Base-by-base conservation (phyloP, 2,113 vertebrate species). In the Myxocyprinus asiaticus region DNA sequence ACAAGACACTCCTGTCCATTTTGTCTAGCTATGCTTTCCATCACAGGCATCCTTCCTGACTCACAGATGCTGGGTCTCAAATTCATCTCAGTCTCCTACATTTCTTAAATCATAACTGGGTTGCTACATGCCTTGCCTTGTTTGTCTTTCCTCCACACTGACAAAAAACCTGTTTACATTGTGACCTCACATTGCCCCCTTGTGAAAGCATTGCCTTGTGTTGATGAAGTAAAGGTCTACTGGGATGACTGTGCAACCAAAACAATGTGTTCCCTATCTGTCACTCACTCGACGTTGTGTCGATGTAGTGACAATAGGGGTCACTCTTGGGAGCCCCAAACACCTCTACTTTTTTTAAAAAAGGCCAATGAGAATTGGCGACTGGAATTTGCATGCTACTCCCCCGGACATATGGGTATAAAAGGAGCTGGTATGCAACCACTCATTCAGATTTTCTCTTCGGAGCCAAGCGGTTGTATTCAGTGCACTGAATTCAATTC, bases 1-100 rank as follows among this genome's bases (percentile, higher is more conserved):
- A 22, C 47, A 53, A 51, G 51, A 8, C 56, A 44, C 14, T 4
- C n/a, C 44, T 74, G 33, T 10, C 48, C 50, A 22, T 61, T 76
- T 56, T 56, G 11, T 6, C 45, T 81, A 3, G 22, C 22, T 33
- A 1, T 33, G 22, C 59, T 63, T 6, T 17, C 58, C 22, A 47
- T 73, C 14, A 10, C 43, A 10, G 9, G 9, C 10, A 3, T 14
- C 43, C 14, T 5, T 58, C 43, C 61, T 63, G 58, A 63, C 58
- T 69, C 67, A n/a, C 44, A 67, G 63, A 64, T 76, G 53, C 73
- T 56, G 10, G 63, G 55, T 63, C 58, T 64, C 44, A 43, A 71
- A 74, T 83, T 77, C 58, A 69, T 81, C 80, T 82, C 53, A 44
- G 12, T 50, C 55, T 59, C 45, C 67, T 77, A 43, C 50, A 51